A percentile compares a stretch with the other conserved stretches of the same genome.
Evolutionary conservation across 2,113 vertebrate genomes (phyloP).

Genomic region (Takifugu bimaculatus): DNA sequence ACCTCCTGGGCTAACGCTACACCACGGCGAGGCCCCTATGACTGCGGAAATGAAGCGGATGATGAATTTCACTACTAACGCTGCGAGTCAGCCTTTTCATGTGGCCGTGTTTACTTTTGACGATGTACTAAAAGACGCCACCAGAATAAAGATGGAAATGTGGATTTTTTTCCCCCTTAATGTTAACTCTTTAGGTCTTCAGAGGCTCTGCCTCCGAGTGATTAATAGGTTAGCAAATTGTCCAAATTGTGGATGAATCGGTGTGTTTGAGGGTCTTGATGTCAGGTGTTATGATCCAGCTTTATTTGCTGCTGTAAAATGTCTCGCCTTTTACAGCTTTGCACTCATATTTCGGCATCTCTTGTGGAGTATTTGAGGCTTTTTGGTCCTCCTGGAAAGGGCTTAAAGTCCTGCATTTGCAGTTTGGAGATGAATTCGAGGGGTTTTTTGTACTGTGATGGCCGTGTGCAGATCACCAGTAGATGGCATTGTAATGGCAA

Average conservation of each 20-base stretch:
- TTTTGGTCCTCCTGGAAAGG: constrained; percentile 22
- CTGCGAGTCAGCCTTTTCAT: constrained; percentile 65
- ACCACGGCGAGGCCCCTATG: constrained; percentile 53
- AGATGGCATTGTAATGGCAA: constrained; percentile 46
- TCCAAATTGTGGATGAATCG: constrained; percentile 74
- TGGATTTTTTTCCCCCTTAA: constrained; percentile 35
- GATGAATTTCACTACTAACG: constrained; percentile 66
- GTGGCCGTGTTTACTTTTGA: constrained; percentile 73
- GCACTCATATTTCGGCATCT: constrained; percentile 52
- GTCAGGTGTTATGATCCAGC: constrained; percentile 65
- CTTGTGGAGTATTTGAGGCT: constrained; percentile 17
- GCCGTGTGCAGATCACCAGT: constrained; percentile 27
- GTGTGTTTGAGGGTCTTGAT: constrained; percentile 51
- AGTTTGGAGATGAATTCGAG: background rate
- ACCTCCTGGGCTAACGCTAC: constrained; percentile 53
- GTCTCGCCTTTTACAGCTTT: constrained; percentile 57
- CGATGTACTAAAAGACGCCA: constrained; percentile 73
- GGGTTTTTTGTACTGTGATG: background rate
- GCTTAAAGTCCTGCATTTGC: background rate
- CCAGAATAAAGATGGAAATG: constrained; percentile 66
- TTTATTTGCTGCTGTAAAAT: constrained; percentile 73
- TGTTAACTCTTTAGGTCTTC: constrained; percentile 58
- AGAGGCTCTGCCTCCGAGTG: constrained; percentile 57
- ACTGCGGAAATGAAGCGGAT: constrained; percentile 77
- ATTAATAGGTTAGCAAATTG: constrained; percentile 73